phyloP scores from a whole-genome alignment of 2,113 vertebrate genomes.

The Pimephales promelas region DNA sequence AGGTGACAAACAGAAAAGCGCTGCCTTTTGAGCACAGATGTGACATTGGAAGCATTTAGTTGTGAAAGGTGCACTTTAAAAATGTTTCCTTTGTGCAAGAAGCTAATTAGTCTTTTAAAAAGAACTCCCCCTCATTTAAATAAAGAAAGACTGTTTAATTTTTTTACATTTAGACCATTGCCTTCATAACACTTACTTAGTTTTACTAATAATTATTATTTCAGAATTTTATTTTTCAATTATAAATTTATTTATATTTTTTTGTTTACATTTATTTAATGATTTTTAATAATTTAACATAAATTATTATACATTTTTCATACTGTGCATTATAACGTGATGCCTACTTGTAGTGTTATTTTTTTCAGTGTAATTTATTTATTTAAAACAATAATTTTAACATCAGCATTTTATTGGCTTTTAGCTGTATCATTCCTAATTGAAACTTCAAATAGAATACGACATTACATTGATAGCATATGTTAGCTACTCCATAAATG shows the following conservation, averaged over 20 bases:
- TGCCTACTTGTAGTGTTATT: background rate
- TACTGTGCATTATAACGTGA: background rate
- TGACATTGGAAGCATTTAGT: background rate
- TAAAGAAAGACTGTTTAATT: background rate
- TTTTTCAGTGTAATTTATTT: background rate
- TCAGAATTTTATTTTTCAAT: background rate
- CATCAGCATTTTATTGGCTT: background rate
- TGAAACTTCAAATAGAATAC: background rate
- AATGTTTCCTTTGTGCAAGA: too few species aligned
- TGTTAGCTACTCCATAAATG: background rate
- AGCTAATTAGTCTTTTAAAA: too few species aligned
- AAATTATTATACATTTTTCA: background rate
- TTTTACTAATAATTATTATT: background rate
- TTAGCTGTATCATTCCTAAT: background rate
- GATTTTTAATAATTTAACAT: too few species aligned
- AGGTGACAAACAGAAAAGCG: background rate
- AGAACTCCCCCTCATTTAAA: background rate
- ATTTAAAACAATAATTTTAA: background rate
- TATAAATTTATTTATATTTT: too few species aligned
- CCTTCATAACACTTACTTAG: background rate
- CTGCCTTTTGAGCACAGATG: background rate
- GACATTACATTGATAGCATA: background rate
- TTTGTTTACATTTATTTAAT: too few species aligned
- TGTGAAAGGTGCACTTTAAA: constrained; percentile 1
- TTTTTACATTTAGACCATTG: background rate